Base-by-base conservation (phyloP, 2,797 vertebrate genomes). In the Tolypeutes matacus region DNA sequence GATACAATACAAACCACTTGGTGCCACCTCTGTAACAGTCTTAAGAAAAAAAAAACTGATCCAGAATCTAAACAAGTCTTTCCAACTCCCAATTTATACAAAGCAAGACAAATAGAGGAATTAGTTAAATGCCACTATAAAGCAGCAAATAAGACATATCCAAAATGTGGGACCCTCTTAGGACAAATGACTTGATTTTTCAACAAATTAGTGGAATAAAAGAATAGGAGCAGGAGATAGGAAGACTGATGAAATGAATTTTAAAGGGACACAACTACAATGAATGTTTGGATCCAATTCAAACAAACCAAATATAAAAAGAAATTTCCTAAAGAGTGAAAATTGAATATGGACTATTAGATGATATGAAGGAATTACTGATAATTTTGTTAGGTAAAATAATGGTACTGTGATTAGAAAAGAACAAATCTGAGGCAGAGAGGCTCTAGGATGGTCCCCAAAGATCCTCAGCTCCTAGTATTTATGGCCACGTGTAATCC, bases 81-180 rank as follows among this genome's bases (percentile, higher is more conserved):
- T 80, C 91, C 18, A 86, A 76, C n/a, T 81, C 53, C 69, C 42
- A 76, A 34, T 62, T 56, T 42, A 86, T 12, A 85, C 10, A 73
- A 80, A 89, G n/a, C 39, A 85, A 46, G 69, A 81, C 39, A 80
- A 83, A 53, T 2, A 86, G 21, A 64, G 34, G 39, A 81, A 81
- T 81, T 34, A 86, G 75, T 93, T 69, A 91, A 91, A 95, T 23
- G 76, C 46, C 36, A 90, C 34, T 23, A 76, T 21, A 76, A 86
- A 90, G 42, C 62, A 86, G 18, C 29, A 82, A 39, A 91, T 18
- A 6, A 25, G 51, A 90, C 53, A 76, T 62, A 90, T 34, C 14
- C 56, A 93, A 17, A 69, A 86, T 18, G 20, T 51, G 42, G n/a
- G 20, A 86, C 70, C 34, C 51, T 93, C 25, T 86, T 56, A 64